phyloP scores from a whole-genome alignment of 2,888 invertebrate species.

The Thera obeliscata region DNA sequence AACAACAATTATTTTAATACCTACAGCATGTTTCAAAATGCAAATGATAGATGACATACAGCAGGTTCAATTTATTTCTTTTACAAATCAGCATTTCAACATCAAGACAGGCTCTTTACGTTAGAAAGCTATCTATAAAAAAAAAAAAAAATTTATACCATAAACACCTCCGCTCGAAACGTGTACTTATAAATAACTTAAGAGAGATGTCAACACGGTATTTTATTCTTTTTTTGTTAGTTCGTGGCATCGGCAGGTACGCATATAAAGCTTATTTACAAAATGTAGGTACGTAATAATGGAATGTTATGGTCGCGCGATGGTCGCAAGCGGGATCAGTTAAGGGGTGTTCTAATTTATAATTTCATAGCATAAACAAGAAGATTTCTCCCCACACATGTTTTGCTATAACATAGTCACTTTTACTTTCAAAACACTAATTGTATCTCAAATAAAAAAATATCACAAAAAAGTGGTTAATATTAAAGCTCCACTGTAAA shows the following conservation, averaged over 20 bases:
- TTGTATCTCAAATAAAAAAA: no score
- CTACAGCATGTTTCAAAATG: slow-evolving; percentile 12
- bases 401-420: no score
- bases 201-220: slow-evolving; percentile 71
- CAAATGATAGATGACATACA: slow-evolving; percentile 1
- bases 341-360: slow-evolving; percentile 59
- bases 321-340: slow-evolving; percentile 53
- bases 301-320: slow-evolving; percentile 72
- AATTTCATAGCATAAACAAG: not conserved
- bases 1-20: slow-evolving; percentile 2
- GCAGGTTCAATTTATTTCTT: slow-evolving; percentile 15
- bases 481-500: no score
- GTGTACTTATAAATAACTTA: slow-evolving; percentile 37
- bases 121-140: slow-evolving; percentile 19
- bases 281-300: slow-evolving; percentile 68
- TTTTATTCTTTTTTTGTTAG: slow-evolving; percentile 54
- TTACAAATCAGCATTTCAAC: slow-evolving; percentile 18
- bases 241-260: slow-evolving; percentile 70
- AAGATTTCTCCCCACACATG: no score
- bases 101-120: slow-evolving; percentile 9
- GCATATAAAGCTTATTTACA: slow-evolving; percentile 77
- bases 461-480: no score
- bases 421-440: no score
- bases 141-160: slow-evolving; percentile 24
- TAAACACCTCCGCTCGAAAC: slow-evolving; percentile 35